Evolutionary conservation across 2,113 vertebrate genomes (phyloP), one percentile per base, ranked within the genome.

Genomic region (Oceanodroma tethys): DNA sequence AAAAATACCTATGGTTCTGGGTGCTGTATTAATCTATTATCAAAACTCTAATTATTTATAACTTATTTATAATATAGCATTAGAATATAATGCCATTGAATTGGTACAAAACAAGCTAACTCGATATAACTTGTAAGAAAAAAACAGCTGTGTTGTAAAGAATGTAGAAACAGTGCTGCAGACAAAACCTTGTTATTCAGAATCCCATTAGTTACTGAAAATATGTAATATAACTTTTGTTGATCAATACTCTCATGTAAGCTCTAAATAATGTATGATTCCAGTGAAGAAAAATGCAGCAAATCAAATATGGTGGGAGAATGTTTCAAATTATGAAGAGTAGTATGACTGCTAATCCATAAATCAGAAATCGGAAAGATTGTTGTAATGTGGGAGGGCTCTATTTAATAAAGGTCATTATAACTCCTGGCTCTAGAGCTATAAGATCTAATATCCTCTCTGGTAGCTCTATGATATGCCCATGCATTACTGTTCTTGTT

Each of bases 401-500:
- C 97, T 98, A 95, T 97, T 95, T 97, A 98, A 98, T 98, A 98
- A 98, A 98, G 96, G 98, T 98, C 98, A 97, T 98, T 98, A 97
- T 97, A 98, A 98, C 97, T 97, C 93, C 97, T 97, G 91, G 96
- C 97, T 98, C 95, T 95, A 94, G 94, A 97, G 97, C 98, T 98
- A 96, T 96, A 96, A 82, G 55, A 97, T 98, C 97, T 98, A 98
- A 98, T 98, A 98, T 98, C 97, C 97, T 98, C 97, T 97, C 97
- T 81, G 93, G 95, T 98, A 97, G 96, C 96, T 98, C 98, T 97
- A 98, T 98, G 98, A 98, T 98, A 98, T 98, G 97, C 93, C 98
- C 98, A 98, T 98, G 98, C 98, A 98, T 98, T 98, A 98, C 97
- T 86, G 97, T 97, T 98, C 98, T 98, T 98, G 98, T 98, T 98